A percentile compares a stretch with the other conserved stretches of the same genome.
phyloP scores from a whole-genome alignment of 2,797 vertebrate genomes.

The Pipistrellus pipistrellus region DNA sequence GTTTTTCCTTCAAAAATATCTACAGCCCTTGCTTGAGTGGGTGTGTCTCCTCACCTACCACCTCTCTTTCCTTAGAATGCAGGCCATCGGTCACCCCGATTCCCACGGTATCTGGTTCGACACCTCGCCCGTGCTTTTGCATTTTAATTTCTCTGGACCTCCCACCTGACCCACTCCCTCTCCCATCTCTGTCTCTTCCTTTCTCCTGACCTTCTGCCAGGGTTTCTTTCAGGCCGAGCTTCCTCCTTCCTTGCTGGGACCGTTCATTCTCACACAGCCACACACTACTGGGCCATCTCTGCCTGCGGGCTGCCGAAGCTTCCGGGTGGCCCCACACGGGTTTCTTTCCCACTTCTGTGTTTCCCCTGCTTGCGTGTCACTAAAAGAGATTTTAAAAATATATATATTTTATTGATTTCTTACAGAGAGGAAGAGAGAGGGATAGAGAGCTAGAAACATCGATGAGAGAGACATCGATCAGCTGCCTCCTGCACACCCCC shows the following conservation, averaged over 20 bases:
- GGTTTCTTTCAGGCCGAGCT: neutral
- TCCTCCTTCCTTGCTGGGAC: neutral
- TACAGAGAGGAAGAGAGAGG: too few species aligned
- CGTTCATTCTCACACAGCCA: fast-evolving
- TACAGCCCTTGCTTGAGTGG: neutral
- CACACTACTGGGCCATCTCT: neutral
- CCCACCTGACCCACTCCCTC: neutral
- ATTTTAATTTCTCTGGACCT: neutral
- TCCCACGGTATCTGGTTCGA: neutral
- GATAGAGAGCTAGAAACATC: too few species aligned
- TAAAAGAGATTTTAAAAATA: too few species aligned
- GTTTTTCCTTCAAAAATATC: neutral
- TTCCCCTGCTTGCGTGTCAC: neutral
- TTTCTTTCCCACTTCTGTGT: neutral
- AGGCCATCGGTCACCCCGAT: neutral
- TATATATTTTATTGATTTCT: too few species aligned
- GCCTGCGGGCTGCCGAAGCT: neutral
- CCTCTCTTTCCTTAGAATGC: too few species aligned
- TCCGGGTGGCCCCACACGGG: fast-evolving
- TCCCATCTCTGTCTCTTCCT: too few species aligned
- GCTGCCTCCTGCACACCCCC: too few species aligned
- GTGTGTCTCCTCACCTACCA: neutral
- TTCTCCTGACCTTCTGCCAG: neutral
- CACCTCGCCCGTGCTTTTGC: neutral
- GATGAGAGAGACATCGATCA: too few species aligned